Base-by-base conservation (phyloP, 2,888 invertebrate genomes). In the Cataglyphis rosenhaueri region DNA sequence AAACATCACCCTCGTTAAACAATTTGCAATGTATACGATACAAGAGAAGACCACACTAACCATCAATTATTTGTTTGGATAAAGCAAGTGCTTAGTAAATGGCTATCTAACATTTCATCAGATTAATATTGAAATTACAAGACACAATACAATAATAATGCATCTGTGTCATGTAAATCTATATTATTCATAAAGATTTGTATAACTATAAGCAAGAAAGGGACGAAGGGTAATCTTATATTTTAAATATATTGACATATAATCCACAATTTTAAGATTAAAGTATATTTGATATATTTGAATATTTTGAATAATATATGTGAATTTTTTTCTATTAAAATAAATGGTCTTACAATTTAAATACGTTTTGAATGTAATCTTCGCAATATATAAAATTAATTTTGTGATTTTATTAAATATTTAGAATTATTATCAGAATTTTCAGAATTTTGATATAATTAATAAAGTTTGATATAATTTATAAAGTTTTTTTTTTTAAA, bases 141-240 rank as follows among this genome's bases (percentile, higher is more conserved):
- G 25, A 65, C 12, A 44, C n/a, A 65, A 65, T 75, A 21, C 38
- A 55, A n/a, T 38, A 38, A 55, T 64, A 48, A 21, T 75, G n/a
- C 38, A 55, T 12, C 10, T 21, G 38, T 15, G 12, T 52, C 18
- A 18, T 41, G 15, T n/a, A 64, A 68, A 64, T 44, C 32, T 32
- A 29, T 48, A 48, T 52, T 52, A 52, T 52, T 52, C n/a, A 52
- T 61, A 59, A 38, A 41, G 15, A 44, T 61, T 59, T n/a, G 1
- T 15, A 38, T 70, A n/a, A 44, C 0, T 18, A 6, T 25, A 25
- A 1, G 25, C 25, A 1, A 32, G 32, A 0, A 6, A 32, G 6
- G 32, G 32, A 4, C 0, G n/a, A 5, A 10, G 6, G 38, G 25
- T 18, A 12, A 15, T 73, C 21, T 32, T 3, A 38, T 9, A 25